Evolutionary conservation across 2,888 invertebrate species (phyloP), one percentile per base, ranked within the genome.

Genomic region (Eucriotettix oculatus): DNA sequence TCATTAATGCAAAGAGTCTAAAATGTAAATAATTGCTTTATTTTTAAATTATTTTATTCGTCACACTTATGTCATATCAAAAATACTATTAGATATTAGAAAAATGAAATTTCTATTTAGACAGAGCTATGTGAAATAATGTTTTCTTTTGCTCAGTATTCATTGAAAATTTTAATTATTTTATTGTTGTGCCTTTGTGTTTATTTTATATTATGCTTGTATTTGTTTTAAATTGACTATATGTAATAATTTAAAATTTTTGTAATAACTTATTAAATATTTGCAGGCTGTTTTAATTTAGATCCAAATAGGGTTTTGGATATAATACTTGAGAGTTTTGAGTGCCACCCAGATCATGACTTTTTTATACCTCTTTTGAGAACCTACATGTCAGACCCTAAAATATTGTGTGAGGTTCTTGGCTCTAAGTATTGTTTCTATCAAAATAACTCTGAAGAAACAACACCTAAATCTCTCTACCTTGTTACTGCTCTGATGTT

Each of bases 281-380:
- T 78, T 77, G 55, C 72, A 92, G 97, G 99, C 69, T 97, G 96
- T 74, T 99, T 99, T 73, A 98, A 98, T 77, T 81, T 99, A 72
- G 99, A 99, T 76, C 99, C 99, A 9, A 99, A 99, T 74, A 80
- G 98, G 70, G 96, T 97, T 14, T 76, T 98, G 65, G 99, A 99
- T 72, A 86, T 98, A 64, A 89, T 99, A 67, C 77, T 99, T 68
- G 98, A 99, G 74, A 90, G 93, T 42, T 97, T 99, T 77, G 98
- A 99, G 72, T 86, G 87, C 66, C 83, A 89, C 60, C 86, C 89
- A 1, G 81, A 87, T 67, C 67, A 74, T 71, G 79, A 81, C 58
- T 78, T 94, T 67, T 97, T 95, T 74, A 86, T 96, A 70, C 87
- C 90, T 0, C 77, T 99, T 58, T 77, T 94, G 60, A 83, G 85